Percentiles rank a stretch among this genome's conserved stretches.
Conservation (phyloP, 2,113 vertebrate species). For the Proteles cristata region DNA sequence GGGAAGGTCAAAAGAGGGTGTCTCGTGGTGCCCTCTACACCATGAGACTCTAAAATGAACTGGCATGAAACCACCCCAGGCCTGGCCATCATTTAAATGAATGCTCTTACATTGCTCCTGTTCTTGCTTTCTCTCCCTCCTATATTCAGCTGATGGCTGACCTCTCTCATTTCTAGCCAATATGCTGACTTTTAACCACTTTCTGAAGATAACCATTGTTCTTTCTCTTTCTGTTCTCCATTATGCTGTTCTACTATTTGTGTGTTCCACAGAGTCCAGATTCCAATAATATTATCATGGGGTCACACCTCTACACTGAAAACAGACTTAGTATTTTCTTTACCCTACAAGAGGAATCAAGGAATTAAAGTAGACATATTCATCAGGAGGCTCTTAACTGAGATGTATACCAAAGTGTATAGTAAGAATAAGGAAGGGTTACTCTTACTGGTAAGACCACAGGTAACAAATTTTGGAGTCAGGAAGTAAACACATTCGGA, state of each 20-base stretch:
- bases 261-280: not conserved
- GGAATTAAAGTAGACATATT: not conserved
- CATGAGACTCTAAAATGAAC: rapidly evolving
- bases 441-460: not conserved
- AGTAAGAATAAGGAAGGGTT: not conserved
- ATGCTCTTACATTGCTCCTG: not conserved
- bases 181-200: not conserved
- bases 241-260: not conserved
- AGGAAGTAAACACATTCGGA: not conserved
- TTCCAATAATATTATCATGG: not conserved
- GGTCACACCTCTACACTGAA: not conserved
- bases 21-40: not conserved
- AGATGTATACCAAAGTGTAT: not conserved
- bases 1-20: not conserved
- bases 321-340: not conserved
- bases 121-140: not conserved
- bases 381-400: not conserved
- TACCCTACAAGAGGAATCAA: not conserved
- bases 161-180: not conserved
- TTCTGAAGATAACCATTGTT: not conserved
- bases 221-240: not conserved
- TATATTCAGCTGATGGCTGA: not conserved
- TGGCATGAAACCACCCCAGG: too few species aligned
- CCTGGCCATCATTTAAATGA: not conserved
- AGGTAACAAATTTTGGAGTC: not conserved